A percentile compares a stretch with the other conserved stretches of the same genome.
phyloP scores from a whole-genome alignment of 37 sponge, comb jelly and placozoan genomes.

The Eunapius fragilis region DNA sequence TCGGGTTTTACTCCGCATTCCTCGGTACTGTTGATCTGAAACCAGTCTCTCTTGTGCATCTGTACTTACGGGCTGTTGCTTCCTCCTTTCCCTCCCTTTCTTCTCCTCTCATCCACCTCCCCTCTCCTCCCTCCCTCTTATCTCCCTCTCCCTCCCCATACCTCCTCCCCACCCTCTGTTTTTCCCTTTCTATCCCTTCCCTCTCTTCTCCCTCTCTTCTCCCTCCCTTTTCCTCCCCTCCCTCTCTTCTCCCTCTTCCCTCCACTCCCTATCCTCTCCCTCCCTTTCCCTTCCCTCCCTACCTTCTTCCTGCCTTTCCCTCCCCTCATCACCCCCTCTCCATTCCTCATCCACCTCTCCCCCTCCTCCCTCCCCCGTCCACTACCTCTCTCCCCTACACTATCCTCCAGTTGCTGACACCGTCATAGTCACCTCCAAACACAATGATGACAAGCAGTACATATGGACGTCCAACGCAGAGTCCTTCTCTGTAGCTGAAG shows the following conservation, averaged over 20 bases:
- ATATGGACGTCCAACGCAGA: constrained; percentile 93
- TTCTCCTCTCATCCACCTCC: neutral
- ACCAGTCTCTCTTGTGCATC: neutral
- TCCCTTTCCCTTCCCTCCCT: neutral
- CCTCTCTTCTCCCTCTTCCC: too few species aligned
- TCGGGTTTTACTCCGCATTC: constrained; percentile 99
- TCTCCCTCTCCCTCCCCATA: too few species aligned
- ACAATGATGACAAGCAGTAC: constrained; percentile 94
- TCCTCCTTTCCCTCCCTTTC: neutral
- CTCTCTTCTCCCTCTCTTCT: neutral
- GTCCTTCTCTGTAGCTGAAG: constrained; percentile 85
- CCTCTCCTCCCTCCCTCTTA: too few species aligned
- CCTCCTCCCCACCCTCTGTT: too few species aligned
- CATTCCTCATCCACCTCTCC: neutral
- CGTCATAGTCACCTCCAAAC: constrained; percentile 96
- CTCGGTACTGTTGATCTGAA: constrained; percentile 61
- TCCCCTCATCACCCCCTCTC: neutral
- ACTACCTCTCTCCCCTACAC: neutral
- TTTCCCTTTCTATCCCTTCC: neutral
- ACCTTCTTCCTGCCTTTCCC: neutral
- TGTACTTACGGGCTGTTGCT: neutral
- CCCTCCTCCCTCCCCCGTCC: neutral
- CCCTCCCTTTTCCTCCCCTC: neutral
- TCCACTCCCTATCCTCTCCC: too few species aligned
- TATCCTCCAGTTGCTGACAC: constrained; percentile 82